A percentile compares a stretch with the other conserved stretches of the same genome.
Conservation (phyloP, 2,113 vertebrate genomes). For the Motacilla tschutschensis region DNA sequence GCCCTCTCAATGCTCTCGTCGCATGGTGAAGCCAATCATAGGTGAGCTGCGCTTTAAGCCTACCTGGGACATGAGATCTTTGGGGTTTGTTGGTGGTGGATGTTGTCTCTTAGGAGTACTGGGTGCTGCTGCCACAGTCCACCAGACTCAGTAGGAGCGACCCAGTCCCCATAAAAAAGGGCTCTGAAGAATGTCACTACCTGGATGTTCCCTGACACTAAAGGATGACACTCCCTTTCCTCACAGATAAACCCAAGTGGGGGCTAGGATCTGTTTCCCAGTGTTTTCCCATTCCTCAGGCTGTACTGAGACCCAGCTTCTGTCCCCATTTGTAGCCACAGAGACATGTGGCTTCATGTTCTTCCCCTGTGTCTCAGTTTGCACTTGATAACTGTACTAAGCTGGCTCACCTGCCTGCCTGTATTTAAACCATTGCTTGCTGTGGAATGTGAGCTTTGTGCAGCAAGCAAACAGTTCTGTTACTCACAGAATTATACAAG, state of each 20-base stretch:
- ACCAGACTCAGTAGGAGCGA: not conserved
- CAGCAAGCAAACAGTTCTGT: not conserved
- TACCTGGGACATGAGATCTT: not conserved
- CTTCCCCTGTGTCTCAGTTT: not conserved
- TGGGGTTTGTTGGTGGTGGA: not conserved
- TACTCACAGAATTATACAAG: not conserved
- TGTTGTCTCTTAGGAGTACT: not conserved
- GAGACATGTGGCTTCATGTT: not conserved
- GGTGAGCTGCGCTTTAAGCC: conserved; percentile 15
- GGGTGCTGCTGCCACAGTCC: not conserved
- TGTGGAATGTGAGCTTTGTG: not conserved
- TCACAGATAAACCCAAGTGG: not conserved
- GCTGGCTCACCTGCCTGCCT: not conserved
- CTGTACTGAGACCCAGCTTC: not conserved
- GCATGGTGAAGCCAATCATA: not conserved
- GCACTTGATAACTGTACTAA: not conserved
- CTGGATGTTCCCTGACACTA: not conserved
- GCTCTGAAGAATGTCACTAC: not conserved
- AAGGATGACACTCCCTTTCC: not conserved
- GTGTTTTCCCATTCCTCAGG: not conserved
- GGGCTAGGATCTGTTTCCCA: not conserved
- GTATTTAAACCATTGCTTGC: not conserved
- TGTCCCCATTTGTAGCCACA: not conserved
- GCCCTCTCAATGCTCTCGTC: conserved; percentile 7
- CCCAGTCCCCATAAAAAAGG: not conserved